Conservation (phyloP, 2,888 invertebrate species). For the Orthonevra nobilis region DNA sequence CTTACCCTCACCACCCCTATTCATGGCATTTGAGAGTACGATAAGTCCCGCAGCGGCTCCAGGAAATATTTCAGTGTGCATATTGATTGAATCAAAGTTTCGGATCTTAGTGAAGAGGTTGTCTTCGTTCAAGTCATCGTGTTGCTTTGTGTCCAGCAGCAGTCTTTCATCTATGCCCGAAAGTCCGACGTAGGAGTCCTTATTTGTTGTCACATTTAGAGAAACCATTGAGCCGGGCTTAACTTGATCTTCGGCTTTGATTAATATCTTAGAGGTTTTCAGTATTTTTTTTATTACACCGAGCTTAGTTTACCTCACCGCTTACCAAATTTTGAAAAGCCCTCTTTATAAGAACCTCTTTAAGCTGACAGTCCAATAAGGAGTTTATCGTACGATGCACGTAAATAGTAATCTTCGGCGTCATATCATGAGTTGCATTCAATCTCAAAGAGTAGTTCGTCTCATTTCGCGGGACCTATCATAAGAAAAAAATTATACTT, state of each 20-base stretch:
- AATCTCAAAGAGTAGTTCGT: constrained; percentile 1
- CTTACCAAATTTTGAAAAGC: constrained; percentile 37
- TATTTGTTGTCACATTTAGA: constrained; percentile 87
- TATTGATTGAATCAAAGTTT: constrained; percentile 76
- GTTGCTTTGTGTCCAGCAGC: constrained; percentile 84
- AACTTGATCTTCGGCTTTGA: constrained; percentile 82
- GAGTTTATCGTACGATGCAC: constrained; percentile 4
- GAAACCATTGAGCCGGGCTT: constrained; percentile 88
- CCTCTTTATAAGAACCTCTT: constrained; percentile 2
- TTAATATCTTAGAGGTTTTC: too few relatives aligned
- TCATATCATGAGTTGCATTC: constrained; percentile 7
- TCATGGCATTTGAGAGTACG: constrained; percentile 76
- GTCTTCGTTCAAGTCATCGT: constrained; percentile 73
- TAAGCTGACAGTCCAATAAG: not conserved
- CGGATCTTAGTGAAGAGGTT: constrained; percentile 11
- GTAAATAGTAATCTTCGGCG: constrained; percentile 26
- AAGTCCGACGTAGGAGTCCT: constrained; percentile 90
- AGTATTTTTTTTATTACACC: too few relatives aligned
- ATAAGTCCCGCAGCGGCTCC: constrained; percentile 60
- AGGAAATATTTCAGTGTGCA: constrained; percentile 76
- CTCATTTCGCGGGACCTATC: constrained; percentile 53
- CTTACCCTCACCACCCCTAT: constrained; percentile 7
- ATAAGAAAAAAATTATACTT: too few relatives aligned
- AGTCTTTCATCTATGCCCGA: constrained; percentile 91
- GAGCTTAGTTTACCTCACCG: too few relatives aligned